Evolutionary conservation across 2,113 vertebrate species (phyloP).

Genomic region (Nicator chloris): DNA sequence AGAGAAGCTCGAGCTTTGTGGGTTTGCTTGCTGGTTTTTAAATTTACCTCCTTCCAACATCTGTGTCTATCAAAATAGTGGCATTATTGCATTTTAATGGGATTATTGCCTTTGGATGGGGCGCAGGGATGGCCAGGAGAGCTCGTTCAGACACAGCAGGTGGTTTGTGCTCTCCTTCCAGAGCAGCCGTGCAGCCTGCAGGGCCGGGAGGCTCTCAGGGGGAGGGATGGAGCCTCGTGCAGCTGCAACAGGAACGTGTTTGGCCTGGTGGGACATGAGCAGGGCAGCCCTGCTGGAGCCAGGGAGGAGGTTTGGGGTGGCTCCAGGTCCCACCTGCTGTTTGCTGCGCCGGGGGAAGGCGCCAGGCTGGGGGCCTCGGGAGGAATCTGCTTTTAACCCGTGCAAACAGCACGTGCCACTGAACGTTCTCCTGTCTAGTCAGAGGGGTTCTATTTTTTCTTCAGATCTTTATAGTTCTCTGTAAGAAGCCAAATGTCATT

Average conservation of each 20-base stretch:
- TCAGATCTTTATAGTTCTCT: fast-evolving
- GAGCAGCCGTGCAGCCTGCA: background rate
- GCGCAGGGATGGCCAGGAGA: background rate
- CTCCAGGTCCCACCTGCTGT: fast-evolving
- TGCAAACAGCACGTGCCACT: fast-evolving
- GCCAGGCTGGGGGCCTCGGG: background rate
- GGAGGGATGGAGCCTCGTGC: background rate
- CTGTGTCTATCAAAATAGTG: background rate
- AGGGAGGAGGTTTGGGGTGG: background rate
- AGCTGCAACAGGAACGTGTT: fast-evolving
- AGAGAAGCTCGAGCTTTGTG: background rate
- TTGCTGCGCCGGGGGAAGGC: background rate
- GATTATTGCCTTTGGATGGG: background rate
- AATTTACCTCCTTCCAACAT: background rate
- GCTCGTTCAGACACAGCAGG: background rate
- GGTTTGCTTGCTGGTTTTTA: background rate
- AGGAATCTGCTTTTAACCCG: background rate
- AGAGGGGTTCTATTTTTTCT: fast-evolving
- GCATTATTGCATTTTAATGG: background rate
- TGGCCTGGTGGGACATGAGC: fast-evolving
- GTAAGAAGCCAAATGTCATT: fast-evolving
- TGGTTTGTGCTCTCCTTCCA: background rate
- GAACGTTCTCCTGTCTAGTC: fast-evolving
- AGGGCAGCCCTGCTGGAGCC: background rate
- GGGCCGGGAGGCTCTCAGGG: fast-evolving